Percentiles rank a stretch among this genome's conserved stretches.
phyloP scores from a whole-genome alignment of 2,113 vertebrate genomes.

The Chaetops frenatus region DNA sequence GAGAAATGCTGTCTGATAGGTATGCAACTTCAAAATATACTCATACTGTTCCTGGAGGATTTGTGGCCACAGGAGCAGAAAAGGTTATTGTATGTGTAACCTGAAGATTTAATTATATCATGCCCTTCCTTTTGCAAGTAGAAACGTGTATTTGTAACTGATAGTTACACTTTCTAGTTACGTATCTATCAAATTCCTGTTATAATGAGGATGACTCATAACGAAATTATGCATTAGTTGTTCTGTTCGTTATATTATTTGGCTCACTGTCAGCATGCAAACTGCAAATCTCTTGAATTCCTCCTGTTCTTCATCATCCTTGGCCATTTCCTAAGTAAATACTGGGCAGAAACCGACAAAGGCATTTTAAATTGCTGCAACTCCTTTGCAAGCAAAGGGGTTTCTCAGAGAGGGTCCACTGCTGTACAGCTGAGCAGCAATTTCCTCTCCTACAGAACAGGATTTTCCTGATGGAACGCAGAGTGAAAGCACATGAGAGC shows the following conservation, averaged over 20 bases:
- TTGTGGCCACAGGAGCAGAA: constrained; percentile 4
- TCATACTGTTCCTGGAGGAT: not conserved
- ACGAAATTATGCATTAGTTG: constrained; percentile 51
- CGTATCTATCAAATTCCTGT: constrained; percentile 55
- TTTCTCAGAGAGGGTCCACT: not conserved
- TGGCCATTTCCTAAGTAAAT: not conserved
- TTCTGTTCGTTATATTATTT: constrained; percentile 55
- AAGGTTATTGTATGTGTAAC: not conserved
- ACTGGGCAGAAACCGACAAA: not conserved
- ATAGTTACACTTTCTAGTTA: constrained; percentile 60
- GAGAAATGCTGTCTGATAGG: not conserved
- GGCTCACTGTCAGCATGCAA: constrained; percentile 8
- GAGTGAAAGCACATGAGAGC: not conserved
- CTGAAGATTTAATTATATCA: constrained; percentile 38
- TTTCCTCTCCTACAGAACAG: not conserved
- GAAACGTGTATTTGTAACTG: constrained; percentile 57
- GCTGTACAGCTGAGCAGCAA: not conserved
- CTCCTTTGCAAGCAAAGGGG: not conserved
- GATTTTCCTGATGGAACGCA: not conserved
- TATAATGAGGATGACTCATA: constrained; percentile 69
- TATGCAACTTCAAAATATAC: not conserved
- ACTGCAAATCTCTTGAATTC: constrained; percentile 21
- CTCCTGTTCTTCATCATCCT: not conserved
- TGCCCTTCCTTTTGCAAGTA: constrained; percentile 39
- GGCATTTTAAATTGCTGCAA: not conserved